Evolutionary conservation across 2,113 vertebrate genomes (phyloP), one percentile per base, ranked within the genome.

Genomic region (Mastomys coucha): DNA sequence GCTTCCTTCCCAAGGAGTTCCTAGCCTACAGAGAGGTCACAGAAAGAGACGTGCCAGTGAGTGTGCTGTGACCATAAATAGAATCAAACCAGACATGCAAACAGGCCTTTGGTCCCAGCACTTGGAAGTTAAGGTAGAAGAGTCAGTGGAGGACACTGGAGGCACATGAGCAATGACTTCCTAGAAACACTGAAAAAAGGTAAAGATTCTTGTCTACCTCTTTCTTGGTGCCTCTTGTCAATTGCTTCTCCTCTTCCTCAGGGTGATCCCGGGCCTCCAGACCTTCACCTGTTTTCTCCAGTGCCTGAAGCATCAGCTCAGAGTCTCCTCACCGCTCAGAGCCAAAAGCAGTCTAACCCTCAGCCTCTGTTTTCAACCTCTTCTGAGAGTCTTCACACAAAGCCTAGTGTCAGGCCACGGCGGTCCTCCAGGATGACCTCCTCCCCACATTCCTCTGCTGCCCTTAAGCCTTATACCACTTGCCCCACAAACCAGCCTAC

Each of bases 241-340:
- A 72, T 86, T 49, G 58, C 60, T 85, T 88, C 51, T 81, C 0
- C 96, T 93, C 88, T 65, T 97, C 67, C 45, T 67, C 69, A 98
- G 98, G 96, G 70, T 63, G 56, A 87, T 72, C 96, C 87, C 80
- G 90, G 96, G 63, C 70, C 77, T 13, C 26, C 42, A 88, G 76
- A 72, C 67, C 73, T 56, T 65, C 58, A 5, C 73, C 84, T 86
- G 88, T 94, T 76, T 96, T 65, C 89, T 58, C 9, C 76, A 78
- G 80, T 22, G 0, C 81, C 87, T 77, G 70, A 78, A 91, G 75
- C 87, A 28, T 89, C 81, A 67, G 26, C 42, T n/a, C 92, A 45
- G 26, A 72, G 24, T 16, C 31, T 70, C 28, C 24, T 89, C 78
- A 31, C 69, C 87, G 80, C 91, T 91, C 97, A 97, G 65, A 93